phyloP scores from a whole-genome alignment of 2,797 vertebrate species.

The Psittacula derbiana region DNA sequence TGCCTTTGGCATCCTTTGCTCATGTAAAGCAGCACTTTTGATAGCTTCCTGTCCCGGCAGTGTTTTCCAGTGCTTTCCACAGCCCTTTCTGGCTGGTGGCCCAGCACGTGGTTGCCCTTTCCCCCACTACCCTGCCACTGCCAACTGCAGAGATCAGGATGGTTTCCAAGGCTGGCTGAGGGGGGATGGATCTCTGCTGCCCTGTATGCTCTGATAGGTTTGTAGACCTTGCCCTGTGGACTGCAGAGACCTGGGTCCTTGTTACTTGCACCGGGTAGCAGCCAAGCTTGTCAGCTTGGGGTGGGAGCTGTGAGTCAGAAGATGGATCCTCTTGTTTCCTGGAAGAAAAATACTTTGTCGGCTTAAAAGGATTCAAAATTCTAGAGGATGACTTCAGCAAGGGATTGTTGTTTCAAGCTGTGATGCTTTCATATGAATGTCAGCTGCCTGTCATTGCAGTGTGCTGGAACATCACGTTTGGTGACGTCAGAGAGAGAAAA shows the following conservation, averaged over 20 bases:
- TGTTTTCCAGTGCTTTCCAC: neutral
- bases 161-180: neutral
- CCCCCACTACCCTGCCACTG: rapidly evolving
- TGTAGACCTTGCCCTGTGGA: neutral
- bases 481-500: neutral
- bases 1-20: neutral
- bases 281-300: neutral
- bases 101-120: neutral
- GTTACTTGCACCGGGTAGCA: neutral
- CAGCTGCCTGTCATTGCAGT: neutral
- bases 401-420: neutral
- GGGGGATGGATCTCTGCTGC: neutral
- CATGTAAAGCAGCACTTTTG: rapidly evolving
- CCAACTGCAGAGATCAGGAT: rapidly evolving
- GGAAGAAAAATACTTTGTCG: neutral
- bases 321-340: neutral
- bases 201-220: neutral
- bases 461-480: neutral
- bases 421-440: neutral
- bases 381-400: neutral
- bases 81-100: neutral
- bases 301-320: rapidly evolving
- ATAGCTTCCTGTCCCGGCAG: neutral
- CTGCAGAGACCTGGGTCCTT: neutral
- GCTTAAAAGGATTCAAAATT: neutral